These are phyloP conservation scores for Elmis aenea DNA, from an alignment of 2,888 invertebrate species.

Conservation along the genomic window DNA sequence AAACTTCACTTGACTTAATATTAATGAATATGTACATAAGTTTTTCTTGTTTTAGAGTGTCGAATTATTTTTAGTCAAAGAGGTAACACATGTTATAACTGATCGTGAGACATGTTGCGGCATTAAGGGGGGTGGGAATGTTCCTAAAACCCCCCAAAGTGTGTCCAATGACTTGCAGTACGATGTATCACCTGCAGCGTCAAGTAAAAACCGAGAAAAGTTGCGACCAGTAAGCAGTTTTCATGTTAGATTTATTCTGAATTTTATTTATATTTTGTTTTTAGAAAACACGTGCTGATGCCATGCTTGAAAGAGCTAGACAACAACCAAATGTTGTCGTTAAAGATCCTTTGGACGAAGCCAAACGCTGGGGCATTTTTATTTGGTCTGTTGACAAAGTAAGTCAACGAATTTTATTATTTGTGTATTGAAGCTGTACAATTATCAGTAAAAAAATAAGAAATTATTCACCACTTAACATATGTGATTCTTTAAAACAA, in stretches of 20 bases:
- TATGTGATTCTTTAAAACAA: background rate
- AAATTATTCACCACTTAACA: too few species aligned
- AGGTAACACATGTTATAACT: conserved; percentile 57
- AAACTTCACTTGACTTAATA: too few species aligned
- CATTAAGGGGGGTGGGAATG: conserved; percentile 25
- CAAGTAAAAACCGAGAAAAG: conserved; percentile 15
- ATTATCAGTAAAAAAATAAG: too few species aligned
- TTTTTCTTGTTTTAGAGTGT: conserved; percentile 48
- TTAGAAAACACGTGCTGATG: conserved; percentile 66
- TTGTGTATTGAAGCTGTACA: too few species aligned
- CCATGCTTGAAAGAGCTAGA: conserved; percentile 72
- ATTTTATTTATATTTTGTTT: conserved; percentile 14
- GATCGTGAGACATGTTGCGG: conserved; percentile 41
- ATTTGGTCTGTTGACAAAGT: conserved; percentile 53
- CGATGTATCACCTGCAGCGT: conserved; percentile 7
- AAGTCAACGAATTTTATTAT: too few species aligned
- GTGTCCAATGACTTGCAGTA: conserved; percentile 15
- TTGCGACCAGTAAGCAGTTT: conserved; percentile 22
- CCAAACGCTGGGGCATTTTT: conserved; percentile 48
- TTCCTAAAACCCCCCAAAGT: conserved; percentile 26
- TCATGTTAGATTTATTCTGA: conserved; percentile 2
- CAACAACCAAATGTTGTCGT: conserved; percentile 27
- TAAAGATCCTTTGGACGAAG: conserved; percentile 51
- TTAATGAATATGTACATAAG: too few species aligned
- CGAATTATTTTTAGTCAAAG: conserved; percentile 57